These are phyloP conservation scores for Phanerotoma sp. DNA, from an alignment of 2,888 invertebrate species.

Conservation along the genomic window DNA sequence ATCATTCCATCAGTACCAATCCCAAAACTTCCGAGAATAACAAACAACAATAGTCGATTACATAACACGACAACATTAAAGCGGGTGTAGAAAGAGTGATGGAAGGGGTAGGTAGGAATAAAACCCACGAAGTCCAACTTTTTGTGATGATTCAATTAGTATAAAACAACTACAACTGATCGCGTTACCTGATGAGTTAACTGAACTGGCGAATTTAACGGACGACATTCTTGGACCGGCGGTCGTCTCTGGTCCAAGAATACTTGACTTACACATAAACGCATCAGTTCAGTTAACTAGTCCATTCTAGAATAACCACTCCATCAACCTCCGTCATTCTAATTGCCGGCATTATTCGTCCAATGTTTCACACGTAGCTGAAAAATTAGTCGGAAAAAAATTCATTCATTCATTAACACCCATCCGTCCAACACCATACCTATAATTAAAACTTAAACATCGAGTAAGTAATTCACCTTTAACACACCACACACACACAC, in stretches of 20 bases:
- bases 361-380: background rate
- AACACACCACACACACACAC: too few relatives aligned
- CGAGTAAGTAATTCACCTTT: too few relatives aligned
- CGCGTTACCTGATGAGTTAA: constrained; percentile 44
- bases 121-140: too few relatives aligned
- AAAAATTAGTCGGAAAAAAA: background rate
- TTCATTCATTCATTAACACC: background rate
- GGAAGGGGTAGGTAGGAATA: too few relatives aligned
- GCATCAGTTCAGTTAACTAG: constrained; percentile 7
- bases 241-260: constrained; percentile 49
- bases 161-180: background rate
- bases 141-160: background rate
- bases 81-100: too few relatives aligned
- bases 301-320: constrained; percentile 20
- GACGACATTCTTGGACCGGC: constrained; percentile 39
- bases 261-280: constrained; percentile 33
- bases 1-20: too few relatives aligned
- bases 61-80: too few relatives aligned
- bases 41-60: too few relatives aligned
- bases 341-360: background rate
- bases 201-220: constrained; percentile 33
- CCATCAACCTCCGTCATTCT: constrained; percentile 7
- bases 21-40: too few relatives aligned
- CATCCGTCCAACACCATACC: background rate
- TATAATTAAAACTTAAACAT: too few relatives aligned